phyloP scores from a whole-genome alignment of 2,888 invertebrate genomes.

The Epistrophella euchroma region DNA sequence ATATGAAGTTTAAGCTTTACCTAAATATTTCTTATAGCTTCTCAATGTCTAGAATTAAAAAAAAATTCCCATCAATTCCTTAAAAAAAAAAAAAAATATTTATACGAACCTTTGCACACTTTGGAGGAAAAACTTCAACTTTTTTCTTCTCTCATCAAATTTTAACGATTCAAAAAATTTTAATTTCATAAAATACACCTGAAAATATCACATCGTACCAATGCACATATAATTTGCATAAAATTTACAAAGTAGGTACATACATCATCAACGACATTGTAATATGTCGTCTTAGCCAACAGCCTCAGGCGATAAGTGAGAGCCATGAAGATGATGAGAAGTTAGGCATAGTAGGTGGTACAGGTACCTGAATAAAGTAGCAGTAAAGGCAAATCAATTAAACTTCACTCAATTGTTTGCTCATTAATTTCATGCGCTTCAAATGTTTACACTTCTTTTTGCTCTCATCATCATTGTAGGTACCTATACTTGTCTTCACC shows the following conservation, averaged over 20 bases:
- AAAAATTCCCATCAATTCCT: no score
- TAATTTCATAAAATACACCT: constrained; percentile 37
- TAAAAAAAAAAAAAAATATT: no score
- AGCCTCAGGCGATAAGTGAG: constrained; percentile 48
- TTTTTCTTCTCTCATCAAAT: background rate
- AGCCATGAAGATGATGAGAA: background rate
- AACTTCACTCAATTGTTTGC: constrained; percentile 72
- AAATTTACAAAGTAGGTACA: constrained; percentile 34
- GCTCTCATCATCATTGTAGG: constrained; percentile 12
- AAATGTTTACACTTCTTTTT: constrained; percentile 61
- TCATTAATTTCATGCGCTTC: constrained; percentile 75
- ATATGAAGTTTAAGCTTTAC: no score
- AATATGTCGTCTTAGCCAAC: constrained; percentile 34
- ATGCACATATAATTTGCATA: constrained; percentile 52
- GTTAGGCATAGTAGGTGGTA: background rate
- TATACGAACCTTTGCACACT: background rate
- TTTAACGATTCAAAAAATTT: background rate
- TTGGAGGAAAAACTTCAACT: background rate
- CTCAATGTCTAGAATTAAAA: no score
- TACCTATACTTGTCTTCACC: constrained; percentile 15
- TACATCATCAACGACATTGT: constrained; percentile 44
- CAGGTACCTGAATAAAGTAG: constrained; percentile 23
- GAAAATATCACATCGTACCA: constrained; percentile 24
- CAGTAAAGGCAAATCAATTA: constrained; percentile 65
- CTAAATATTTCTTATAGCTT: no score